These are phyloP conservation scores for Ectobius pallidus DNA, from an alignment of 2,888 invertebrate species.

Conservation along the genomic window DNA sequence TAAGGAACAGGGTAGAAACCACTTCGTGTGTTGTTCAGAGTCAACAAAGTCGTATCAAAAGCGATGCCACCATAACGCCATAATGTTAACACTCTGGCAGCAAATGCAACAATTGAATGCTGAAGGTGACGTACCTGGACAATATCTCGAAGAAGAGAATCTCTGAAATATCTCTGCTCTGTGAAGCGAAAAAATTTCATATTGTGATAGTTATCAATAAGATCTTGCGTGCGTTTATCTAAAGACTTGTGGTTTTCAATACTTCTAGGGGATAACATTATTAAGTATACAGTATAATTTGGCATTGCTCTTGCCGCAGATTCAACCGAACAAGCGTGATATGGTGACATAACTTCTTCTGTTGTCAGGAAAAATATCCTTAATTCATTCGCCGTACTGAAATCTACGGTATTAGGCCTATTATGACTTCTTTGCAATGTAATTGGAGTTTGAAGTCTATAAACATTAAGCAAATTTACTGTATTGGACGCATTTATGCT, in stretches of 20 bases:
- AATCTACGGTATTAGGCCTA: too few relatives aligned
- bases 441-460: too few relatives aligned
- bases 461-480: too few relatives aligned
- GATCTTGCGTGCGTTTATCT: not conserved
- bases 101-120: not conserved
- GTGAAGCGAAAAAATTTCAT: not conserved
- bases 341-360: not conserved
- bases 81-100: constrained; percentile 6
- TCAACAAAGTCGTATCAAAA: not conserved
- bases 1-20: not conserved
- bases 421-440: too few relatives aligned
- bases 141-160: not conserved
- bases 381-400: too few relatives aligned
- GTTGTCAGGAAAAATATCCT: not conserved
- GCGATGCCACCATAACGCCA: constrained; percentile 8
- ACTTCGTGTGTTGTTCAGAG: not conserved
- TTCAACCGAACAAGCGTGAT: not conserved
- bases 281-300: not conserved
- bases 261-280: not conserved
- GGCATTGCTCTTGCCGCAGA: not conserved
- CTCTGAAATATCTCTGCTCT: not conserved
- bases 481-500: not conserved
- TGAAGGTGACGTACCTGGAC: not conserved
- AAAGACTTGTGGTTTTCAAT: too few relatives aligned
- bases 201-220: not conserved